Percentiles rank a stretch among this genome's conserved stretches.
These are phyloP conservation scores for Simalia tracyae DNA, from an alignment of 2,797 vertebrate genomes.

Conservation along the genomic window DNA sequence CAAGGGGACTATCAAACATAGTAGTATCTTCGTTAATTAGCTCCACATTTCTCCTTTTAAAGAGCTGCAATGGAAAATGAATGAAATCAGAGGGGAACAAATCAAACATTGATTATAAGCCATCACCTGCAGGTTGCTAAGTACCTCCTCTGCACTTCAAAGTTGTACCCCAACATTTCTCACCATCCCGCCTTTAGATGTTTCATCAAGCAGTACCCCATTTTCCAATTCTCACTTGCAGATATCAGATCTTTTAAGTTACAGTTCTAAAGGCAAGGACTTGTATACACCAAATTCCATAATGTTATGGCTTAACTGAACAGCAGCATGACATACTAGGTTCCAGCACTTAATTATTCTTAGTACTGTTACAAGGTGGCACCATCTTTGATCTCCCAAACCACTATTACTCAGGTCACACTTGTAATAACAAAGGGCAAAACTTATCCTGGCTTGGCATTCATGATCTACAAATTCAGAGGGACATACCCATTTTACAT, in stretches of 20 bases:
- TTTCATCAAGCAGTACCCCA: background rate
- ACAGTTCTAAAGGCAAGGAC: background rate
- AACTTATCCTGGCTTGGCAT: background rate
- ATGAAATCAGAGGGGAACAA: background rate
- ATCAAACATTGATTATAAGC: background rate
- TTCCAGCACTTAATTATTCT: background rate
- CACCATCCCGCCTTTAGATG: background rate
- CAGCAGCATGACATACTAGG: background rate
- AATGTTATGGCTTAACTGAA: background rate
- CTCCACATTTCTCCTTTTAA: conserved; percentile 97
- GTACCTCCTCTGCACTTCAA: background rate
- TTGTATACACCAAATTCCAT: background rate
- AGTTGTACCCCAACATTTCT: background rate
- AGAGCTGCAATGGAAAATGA: conserved; percentile 79
- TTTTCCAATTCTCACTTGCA: background rate
- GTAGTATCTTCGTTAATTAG: conserved; percentile 88
- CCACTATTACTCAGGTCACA: background rate
- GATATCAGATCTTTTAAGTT: background rate
- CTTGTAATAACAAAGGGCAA: background rate
- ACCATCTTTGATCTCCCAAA: background rate
- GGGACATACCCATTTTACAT: background rate
- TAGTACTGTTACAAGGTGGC: background rate
- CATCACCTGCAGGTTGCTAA: background rate
- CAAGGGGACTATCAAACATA: conserved; percentile 90
- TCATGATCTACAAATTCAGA: background rate